These are phyloP conservation scores for Leptonema lineaticorne DNA, from an alignment of 1,140 invertebrate genomes.

Conservation along the genomic window DNA sequence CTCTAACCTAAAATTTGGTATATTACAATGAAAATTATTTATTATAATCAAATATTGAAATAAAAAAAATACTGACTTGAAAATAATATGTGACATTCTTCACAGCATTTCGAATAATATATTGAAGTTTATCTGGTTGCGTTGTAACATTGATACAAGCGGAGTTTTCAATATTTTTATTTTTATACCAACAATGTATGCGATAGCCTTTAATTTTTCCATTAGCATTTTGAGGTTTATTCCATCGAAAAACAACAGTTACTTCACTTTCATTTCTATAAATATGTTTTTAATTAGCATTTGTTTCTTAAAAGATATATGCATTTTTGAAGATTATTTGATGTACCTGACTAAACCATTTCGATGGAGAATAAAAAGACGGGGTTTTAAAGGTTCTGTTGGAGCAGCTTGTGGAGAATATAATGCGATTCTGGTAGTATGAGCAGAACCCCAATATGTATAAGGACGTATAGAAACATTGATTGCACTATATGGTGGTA, in stretches of 20 bases:
- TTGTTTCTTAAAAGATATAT: background rate
- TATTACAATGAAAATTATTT: no score
- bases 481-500: conserved; percentile 68
- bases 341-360: conserved; percentile 42
- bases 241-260: conserved; percentile 73
- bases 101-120: conserved; percentile 59
- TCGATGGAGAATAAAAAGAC: conserved; percentile 65
- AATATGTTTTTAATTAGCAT: conserved; percentile 40
- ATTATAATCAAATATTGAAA: background rate
- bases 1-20: conserved; percentile 71
- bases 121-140: conserved; percentile 53
- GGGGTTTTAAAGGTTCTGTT: conserved; percentile 65
- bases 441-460: conserved; percentile 80
- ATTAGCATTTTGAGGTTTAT: conserved; percentile 68
- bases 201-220: conserved; percentile 74
- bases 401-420: conserved; percentile 73
- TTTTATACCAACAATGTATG: conserved; percentile 65
- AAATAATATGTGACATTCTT: conserved; percentile 72
- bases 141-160: conserved; percentile 48
- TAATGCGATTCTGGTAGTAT: conserved; percentile 58
- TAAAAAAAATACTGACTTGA: conserved; percentile 55
- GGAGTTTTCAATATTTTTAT: conserved; percentile 43
- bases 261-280: conserved; percentile 52
- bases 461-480: conserved; percentile 74
- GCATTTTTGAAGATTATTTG: background rate